Percentiles rank a stretch among this genome's conserved stretches.
Evolutionary conservation across 2,797 vertebrate genomes (phyloP).

Genomic region (Danio kyathit): DNA sequence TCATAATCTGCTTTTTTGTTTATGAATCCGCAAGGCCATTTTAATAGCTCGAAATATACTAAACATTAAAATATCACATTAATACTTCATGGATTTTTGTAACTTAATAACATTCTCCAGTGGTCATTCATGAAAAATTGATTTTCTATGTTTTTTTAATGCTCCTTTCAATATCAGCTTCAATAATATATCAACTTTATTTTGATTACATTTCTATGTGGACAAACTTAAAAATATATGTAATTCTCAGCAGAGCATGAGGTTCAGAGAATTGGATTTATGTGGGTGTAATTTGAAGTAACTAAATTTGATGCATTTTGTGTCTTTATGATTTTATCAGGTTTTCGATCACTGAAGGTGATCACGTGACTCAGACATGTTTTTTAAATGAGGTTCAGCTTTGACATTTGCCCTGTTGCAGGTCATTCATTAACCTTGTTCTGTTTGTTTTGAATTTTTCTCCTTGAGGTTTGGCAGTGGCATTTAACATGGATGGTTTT

Average conservation of each 20-base stretch:
- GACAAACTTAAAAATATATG: neutral
- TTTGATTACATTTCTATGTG: neutral
- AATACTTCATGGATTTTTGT: neutral
- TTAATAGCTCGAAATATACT: no score
- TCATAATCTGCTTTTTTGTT: neutral
- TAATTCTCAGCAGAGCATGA: neutral
- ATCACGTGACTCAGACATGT: constrained; percentile 4
- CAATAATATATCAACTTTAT: neutral
- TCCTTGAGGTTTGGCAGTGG: neutral
- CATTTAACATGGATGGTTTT: neutral
- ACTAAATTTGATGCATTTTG: neutral
- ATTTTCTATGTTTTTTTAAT: neutral
- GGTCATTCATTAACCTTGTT: constrained; percentile 12
- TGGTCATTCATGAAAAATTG: neutral
- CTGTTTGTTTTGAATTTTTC: constrained; percentile 27
- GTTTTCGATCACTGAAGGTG: constrained; percentile 19
- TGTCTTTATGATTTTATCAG: neutral
- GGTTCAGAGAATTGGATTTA: neutral
- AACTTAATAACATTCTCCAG: neutral
- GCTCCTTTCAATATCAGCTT: neutral
- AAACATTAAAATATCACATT: neutral
- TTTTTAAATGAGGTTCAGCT: constrained; percentile 31
- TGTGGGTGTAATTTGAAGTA: constrained; percentile 12
- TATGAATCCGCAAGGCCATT: neutral
- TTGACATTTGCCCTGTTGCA: constrained; percentile 17